Evolutionary conservation across 2,888 invertebrate genomes (phyloP), one percentile per base, ranked within the genome.

Genomic region (Oxyteleia sp.): DNA sequence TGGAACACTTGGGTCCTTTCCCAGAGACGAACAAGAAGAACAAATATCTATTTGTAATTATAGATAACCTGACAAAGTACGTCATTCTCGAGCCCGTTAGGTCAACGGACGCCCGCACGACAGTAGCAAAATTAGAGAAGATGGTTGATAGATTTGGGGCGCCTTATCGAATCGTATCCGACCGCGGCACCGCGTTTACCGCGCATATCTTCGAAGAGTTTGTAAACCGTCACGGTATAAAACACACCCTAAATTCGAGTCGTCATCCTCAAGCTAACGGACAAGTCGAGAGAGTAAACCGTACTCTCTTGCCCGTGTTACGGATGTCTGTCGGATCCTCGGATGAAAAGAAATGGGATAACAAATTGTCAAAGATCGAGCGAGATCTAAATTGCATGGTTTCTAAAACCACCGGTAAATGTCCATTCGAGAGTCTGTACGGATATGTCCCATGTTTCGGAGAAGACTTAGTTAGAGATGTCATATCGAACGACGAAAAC

Each of bases 41-140:
- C 49, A 64, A 84, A 38, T 82, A 84, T 38, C 45, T 87, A 1
- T 49, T 86, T 1, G 55, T 47, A 5, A 43, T 82, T 0, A 72
- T 86, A 0, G 85, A 86, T 29, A 85, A 82, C 41, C 35, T 85
- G 7, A 87, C 85, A 0, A 84, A 82, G 18, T 87, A 72, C 51
- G 74, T 75, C 0, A 43, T 53, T 4, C 26, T 87, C 1, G 47
- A 71, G 15, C 72, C 86, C 1, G 84, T 81, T 2, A 66, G 47
- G 7, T 64, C 47, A 20, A 76, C 80, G 0, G 74, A 51, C 4
- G 18, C 72, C 0, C 3, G n/a, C 0, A 7, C 11, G 0, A 69
- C 64, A 1, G 38, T 85, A 0, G 41, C n/a, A 2, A 59, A 45
- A 10, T 16, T 85, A 0, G 35, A 72, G 8, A n/a, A 69, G 0